These are phyloP conservation scores for Poeciliopsis presidionis DNA, from an alignment of 2,797 vertebrate species.

Conservation along the genomic window DNA sequence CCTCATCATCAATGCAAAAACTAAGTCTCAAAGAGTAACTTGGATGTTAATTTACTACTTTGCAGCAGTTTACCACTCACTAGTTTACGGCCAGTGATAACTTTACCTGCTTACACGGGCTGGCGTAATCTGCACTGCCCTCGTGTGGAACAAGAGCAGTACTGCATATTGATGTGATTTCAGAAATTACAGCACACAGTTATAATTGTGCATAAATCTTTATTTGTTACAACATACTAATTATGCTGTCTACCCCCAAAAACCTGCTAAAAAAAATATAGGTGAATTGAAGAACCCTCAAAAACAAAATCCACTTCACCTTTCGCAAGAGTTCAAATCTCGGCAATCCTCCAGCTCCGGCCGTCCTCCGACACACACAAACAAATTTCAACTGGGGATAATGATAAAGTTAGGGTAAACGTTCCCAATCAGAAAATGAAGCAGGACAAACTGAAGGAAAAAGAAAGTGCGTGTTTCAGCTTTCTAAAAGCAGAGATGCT, in stretches of 20 bases:
- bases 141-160: constrained; percentile 36
- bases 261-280: constrained; percentile 66
- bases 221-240: constrained; percentile 74
- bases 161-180: constrained; percentile 3
- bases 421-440: constrained; percentile 29
- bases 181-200: background rate
- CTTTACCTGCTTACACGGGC: background rate
- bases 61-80: background rate
- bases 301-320: constrained; percentile 26
- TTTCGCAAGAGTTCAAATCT: constrained; percentile 33
- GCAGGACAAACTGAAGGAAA: constrained; percentile 29
- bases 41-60: background rate
- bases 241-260: constrained; percentile 54
- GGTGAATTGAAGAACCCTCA: constrained; percentile 53
- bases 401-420: constrained; percentile 45
- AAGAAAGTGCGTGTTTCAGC: constrained; percentile 39
- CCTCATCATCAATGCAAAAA: background rate
- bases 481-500: constrained; percentile 31
- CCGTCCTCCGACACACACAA: constrained; percentile 31
- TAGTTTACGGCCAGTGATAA: background rate
- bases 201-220: constrained; percentile 74
- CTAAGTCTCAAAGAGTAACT: background rate
- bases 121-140: constrained; percentile 9
- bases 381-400: constrained; percentile 29
- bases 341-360: constrained; percentile 47